These are phyloP conservation scores for Trinorchestia longiramus DNA, from an alignment of 1,140 invertebrate species.

Conservation along the genomic window DNA sequence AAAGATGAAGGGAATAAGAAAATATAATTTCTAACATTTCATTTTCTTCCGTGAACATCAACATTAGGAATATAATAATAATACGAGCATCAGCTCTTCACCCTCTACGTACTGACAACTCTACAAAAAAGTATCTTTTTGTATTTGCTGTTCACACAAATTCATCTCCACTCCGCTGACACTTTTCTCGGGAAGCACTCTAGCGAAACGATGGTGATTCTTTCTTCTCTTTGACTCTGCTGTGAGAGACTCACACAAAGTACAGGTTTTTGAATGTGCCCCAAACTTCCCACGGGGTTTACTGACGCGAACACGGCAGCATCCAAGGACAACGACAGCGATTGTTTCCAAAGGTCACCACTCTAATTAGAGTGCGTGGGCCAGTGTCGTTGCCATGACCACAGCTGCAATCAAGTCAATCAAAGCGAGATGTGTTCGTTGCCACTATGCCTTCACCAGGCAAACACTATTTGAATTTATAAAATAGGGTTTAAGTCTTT, in stretches of 20 bases:
- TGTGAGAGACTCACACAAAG: not conserved
- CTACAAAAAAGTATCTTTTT: not conserved
- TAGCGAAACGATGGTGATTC: not conserved
- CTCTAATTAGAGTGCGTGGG: not conserved
- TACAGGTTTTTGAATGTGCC: not conserved
- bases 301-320: not conserved
- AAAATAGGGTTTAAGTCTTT: not conserved
- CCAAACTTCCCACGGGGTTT: not conserved
- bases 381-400: not conserved
- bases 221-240: not conserved
- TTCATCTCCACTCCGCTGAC: not conserved
- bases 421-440: not conserved
- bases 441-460: not conserved
- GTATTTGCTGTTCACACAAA: not conserved
- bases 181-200: not conserved
- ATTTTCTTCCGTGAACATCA: not conserved
- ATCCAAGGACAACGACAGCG: not conserved
- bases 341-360: conserved; percentile 29
- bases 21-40: not conserved
- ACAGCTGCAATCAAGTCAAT: not conserved
- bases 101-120: not conserved
- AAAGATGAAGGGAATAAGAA: not conserved
- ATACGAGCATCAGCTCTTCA: too few species aligned
- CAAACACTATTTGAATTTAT: not conserved
- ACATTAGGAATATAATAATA: too few species aligned